Base-by-base conservation (phyloP, 2,113 vertebrate species). In the Chamaea fasciata region DNA sequence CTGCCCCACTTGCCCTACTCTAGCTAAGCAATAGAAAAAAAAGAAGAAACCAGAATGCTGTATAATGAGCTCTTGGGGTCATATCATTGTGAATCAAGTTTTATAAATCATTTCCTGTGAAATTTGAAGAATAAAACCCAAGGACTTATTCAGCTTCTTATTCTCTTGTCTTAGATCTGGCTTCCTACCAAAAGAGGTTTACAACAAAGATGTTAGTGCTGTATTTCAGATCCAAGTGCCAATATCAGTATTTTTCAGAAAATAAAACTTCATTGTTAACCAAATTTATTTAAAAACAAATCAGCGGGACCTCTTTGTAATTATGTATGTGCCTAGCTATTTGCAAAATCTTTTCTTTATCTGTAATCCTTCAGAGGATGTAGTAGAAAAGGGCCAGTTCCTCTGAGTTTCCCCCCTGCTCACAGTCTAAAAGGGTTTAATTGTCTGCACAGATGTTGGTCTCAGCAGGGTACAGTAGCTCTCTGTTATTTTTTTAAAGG, bases 381-480 rank as follows among this genome's bases (percentile, higher is more conserved):
- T 60, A 71, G 73, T 71, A 93, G 92, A 94, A 94, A 95, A 93
- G 83, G 85, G 83, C 56, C 73, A 90, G 86, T 97, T 96, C 76
- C 76, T 96, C 88, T 19, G 64, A 88, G 93, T 92, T 94, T 80
- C 79, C 33, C 88, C 50, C 59, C 46, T 26, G 57, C 79, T 81
- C 5, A 0, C 52, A 67, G 83, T 75, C 94, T 95, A 92, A 96
- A 92, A 95, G 86, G 92, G 37, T 94, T 92, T 94, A 93, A 97
- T 96, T 97, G 93, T 96, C 95, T 86, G 76, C 93, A 95, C 94
- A 97, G 94, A 96, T 94, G 94, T 89, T 90, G 87, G 79, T 71
- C 88, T 88, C 92, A 95, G 90, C 88, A 96, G 92, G 90, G 60
- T 53, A 96, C 86, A 95, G 94, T 90, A 84, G 88, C 64, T 44